Conservation (phyloP, 2,113 vertebrate genomes). For the Brachionichthys hirsutus region DNA sequence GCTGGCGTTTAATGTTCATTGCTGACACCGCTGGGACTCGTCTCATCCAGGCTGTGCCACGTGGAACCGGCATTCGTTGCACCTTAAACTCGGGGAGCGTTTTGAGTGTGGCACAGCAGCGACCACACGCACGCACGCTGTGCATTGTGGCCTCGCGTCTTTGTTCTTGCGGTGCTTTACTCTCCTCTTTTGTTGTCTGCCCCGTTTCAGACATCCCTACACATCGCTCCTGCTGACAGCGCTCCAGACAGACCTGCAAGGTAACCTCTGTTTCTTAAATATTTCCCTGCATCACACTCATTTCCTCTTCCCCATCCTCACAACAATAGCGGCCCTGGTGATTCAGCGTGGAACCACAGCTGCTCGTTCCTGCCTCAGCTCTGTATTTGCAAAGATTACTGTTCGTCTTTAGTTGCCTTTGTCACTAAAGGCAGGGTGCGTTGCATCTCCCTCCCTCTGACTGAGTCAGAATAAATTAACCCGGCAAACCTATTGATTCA, state of each 20-base stretch:
- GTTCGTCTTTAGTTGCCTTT: conserved; percentile 47
- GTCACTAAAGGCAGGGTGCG: conserved; percentile 29
- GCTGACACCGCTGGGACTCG: conserved; percentile 11
- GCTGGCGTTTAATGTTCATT: conserved; percentile 23
- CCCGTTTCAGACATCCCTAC: conserved; percentile 86
- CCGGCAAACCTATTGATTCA: conserved; percentile 61
- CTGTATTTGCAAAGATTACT: conserved; percentile 34
- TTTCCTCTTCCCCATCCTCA: conserved; percentile 37
- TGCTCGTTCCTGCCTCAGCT: conserved; percentile 17
- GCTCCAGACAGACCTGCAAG: conserved; percentile 87
- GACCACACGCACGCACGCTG: conserved; percentile 61
- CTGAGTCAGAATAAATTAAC: conserved; percentile 63
- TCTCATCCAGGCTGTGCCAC: conserved; percentile 52
- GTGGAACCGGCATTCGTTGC: conserved; percentile 64
- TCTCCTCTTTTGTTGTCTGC: conserved; percentile 73
- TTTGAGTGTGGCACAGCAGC: conserved; percentile 68
- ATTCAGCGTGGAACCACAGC: conserved; percentile 49
- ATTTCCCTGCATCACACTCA: conserved; percentile 25
- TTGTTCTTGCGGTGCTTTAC: conserved; percentile 72
- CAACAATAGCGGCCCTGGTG: conserved; percentile 44
- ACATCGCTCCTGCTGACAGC: conserved; percentile 83
- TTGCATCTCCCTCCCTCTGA: conserved; percentile 18
- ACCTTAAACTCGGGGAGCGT: conserved; percentile 57
- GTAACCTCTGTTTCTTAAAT: conserved; percentile 78
- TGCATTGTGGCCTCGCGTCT: conserved; percentile 64